phyloP scores from a whole-genome alignment of 2,113 vertebrate species.

The Thermophis baileyi region DNA sequence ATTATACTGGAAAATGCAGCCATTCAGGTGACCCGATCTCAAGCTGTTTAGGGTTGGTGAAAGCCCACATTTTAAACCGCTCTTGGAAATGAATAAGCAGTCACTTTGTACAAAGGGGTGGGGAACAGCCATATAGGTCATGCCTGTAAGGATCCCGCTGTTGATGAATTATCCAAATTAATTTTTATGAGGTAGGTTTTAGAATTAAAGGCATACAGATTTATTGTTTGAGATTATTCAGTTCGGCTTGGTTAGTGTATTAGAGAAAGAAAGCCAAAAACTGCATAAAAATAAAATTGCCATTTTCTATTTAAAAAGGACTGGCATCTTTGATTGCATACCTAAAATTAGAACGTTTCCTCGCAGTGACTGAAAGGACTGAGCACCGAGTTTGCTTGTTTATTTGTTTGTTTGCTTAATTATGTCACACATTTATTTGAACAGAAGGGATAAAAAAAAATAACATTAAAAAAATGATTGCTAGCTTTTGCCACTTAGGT shows the following conservation, averaged over 20 bases:
- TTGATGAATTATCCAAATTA: background rate
- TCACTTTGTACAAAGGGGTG: background rate
- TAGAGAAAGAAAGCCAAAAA: background rate
- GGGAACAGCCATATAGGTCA: background rate
- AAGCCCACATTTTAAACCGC: background rate
- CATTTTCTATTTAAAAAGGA: background rate
- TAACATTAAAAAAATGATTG: background rate
- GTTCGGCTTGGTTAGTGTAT: background rate
- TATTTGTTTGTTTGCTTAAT: background rate
- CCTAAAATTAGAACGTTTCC: background rate
- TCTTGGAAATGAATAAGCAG: background rate
- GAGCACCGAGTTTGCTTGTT: background rate
- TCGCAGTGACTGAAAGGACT: background rate
- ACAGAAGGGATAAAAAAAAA: background rate
- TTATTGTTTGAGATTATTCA: background rate
- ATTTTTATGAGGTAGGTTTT: background rate
- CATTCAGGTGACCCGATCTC: background rate
- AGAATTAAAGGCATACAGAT: background rate
- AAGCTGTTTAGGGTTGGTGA: background rate
- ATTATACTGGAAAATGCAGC: background rate
- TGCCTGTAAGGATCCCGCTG: background rate
- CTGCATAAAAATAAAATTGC: background rate
- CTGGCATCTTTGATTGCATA: background rate
- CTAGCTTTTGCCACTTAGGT: background rate
- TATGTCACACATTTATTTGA: background rate